Evolutionary conservation across 2,888 invertebrate species (phyloP), one percentile per base, ranked within the genome.

Genomic region (Dryobota labecula): DNA sequence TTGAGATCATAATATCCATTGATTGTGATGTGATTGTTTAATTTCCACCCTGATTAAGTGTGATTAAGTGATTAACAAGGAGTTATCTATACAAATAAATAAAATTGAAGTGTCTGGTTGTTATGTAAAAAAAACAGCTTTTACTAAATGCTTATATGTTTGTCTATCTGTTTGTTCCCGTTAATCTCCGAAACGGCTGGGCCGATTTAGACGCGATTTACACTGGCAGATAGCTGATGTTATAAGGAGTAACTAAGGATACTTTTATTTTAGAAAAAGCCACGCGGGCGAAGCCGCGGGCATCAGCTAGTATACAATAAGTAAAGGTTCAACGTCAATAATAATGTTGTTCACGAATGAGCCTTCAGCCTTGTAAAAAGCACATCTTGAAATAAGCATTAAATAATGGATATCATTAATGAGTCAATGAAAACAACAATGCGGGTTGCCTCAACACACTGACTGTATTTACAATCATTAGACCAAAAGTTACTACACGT

Each of bases 31-130:
- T 9, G 1, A 18, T 18, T 18, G 61, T 54, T 53, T 18, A n/a
- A 65, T 65, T 20, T 66, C 20, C 33, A 66, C 20, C 4, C n/a
- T 27, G 36, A 36, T 18, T 67, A 18, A 18, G n/a, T n/a, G 38
- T 33, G n/a, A 9, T 63, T 38, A n/a, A n/a, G 18, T 15, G 20
- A 18, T 20, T 27, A 51, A 27, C 30, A 30, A 20, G 9, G 11
- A 30, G 20, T 30, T 20, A 27, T 11, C 20, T n/a, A n/a, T n/a
- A n/a, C n/a, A n/a, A n/a, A n/a, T n/a, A n/a, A n/a, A n/a, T n/a
- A n/a, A n/a, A n/a, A n/a, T n/a, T n/a, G n/a, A n/a, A n/a, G n/a
- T n/a, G n/a, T n/a, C n/a, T n/a, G n/a, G n/a, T n/a, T n/a, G n/a
- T n/a, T n/a, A n/a, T n/a, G n/a, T n/a, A n/a, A n/a, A n/a, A n/a